These are phyloP conservation scores for Parnassius smintheus DNA, from an alignment of 2,888 invertebrate genomes.

Conservation along the genomic window DNA sequence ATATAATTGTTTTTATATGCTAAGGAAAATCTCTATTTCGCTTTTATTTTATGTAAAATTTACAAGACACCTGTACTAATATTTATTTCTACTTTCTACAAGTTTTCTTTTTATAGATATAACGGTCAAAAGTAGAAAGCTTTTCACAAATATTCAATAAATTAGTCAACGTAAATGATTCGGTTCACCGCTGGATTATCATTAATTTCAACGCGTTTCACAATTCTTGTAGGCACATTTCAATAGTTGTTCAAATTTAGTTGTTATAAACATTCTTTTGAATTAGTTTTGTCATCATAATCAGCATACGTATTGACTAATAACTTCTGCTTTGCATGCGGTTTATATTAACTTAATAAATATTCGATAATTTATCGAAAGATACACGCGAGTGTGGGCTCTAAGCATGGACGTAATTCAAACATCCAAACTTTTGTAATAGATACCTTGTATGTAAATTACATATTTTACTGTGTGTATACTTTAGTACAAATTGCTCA, in stretches of 20 bases:
- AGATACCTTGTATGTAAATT: constrained; percentile 3
- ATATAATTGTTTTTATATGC: too few species aligned
- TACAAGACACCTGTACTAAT: too few species aligned
- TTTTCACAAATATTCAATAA: constrained; percentile 7
- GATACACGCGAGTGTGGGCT: background rate
- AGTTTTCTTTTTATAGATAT: background rate
- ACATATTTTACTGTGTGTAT: background rate
- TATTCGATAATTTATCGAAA: constrained; percentile 10
- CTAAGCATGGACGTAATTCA: background rate
- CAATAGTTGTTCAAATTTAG: background rate
- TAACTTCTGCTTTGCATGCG: constrained; percentile 14
- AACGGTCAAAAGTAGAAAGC: background rate
- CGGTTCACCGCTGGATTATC: constrained; percentile 2
- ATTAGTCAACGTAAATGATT: background rate
- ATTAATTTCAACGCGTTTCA: constrained; percentile 9
- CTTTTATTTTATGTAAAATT: too few species aligned
- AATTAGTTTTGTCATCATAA: constrained; percentile 7
- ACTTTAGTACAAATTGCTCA: background rate
- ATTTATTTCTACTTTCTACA: background rate
- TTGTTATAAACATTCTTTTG: background rate
- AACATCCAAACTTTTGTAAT: background rate
- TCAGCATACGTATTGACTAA: constrained; percentile 19
- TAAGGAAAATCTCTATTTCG: too few species aligned
- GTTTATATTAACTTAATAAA: constrained; percentile 12
- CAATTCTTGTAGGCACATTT: constrained; percentile 5